Conservation (phyloP, 2,113 vertebrate species). For the Malurus elegans region DNA sequence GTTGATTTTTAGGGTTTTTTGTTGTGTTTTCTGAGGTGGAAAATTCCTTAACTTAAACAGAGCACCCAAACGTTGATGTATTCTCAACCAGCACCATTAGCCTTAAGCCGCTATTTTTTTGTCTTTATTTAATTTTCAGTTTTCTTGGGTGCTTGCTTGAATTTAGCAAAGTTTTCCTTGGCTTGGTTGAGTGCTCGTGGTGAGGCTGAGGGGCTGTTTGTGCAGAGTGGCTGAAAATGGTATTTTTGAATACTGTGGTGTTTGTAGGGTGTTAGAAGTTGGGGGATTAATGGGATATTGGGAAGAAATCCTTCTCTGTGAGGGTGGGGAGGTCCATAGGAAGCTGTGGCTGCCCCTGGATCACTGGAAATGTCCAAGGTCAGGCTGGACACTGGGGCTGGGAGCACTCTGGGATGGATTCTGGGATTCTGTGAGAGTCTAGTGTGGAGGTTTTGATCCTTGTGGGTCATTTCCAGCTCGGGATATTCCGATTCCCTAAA, state of each 20-base stretch:
- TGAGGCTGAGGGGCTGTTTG: fast-evolving
- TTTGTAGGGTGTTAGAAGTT: not conserved
- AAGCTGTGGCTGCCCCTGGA: not conserved
- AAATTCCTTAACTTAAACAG: fast-evolving
- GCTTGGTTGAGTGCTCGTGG: fast-evolving
- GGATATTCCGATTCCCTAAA: not conserved
- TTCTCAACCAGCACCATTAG: not conserved
- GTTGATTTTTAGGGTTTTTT: fast-evolving
- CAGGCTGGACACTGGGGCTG: fast-evolving
- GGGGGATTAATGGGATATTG: not conserved
- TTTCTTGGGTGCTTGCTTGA: not conserved
- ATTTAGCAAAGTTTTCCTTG: not conserved
- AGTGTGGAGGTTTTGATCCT: not conserved
- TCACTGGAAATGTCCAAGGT: not conserved
- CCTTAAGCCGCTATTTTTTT: not conserved
- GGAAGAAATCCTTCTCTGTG: fast-evolving
- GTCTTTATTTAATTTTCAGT: not conserved
- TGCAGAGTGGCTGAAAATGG: not conserved
- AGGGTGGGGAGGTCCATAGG: not conserved
- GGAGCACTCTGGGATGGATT: fast-evolving
- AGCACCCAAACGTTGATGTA: fast-evolving
- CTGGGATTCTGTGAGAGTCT: not conserved
- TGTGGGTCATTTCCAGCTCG: not conserved
- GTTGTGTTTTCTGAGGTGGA: not conserved
- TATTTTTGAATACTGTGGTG: fast-evolving